A percentile compares a stretch with the other conserved stretches of the same genome.
phyloP scores from a whole-genome alignment of 1,140 invertebrate genomes.

The Hirudo medicinalis region DNA sequence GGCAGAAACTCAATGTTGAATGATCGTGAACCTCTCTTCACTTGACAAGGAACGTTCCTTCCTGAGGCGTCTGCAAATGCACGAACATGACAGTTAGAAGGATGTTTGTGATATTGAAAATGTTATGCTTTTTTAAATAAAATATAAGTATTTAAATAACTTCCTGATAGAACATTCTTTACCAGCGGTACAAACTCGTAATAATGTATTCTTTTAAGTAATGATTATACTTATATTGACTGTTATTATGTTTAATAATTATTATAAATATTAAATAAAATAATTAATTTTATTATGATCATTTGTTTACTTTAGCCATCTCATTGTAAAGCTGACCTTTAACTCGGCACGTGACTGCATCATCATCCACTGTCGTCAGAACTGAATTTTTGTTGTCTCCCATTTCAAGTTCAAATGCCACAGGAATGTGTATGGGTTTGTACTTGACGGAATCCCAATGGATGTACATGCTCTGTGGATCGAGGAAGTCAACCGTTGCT shows the following conservation, averaged over 20 bases:
- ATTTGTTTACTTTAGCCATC: background rate
- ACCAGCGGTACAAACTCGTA: too few relatives aligned
- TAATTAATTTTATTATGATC: background rate
- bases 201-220: too few relatives aligned
- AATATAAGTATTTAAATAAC: too few relatives aligned
- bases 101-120: too few relatives aligned
- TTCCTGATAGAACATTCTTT: too few relatives aligned
- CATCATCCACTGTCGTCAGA: background rate
- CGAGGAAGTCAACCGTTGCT: background rate
- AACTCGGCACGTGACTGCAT: constrained; percentile 8
- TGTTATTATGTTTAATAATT: background rate
- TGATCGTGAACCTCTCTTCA: background rate
- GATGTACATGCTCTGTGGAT: constrained; percentile 12
- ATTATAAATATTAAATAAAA: background rate
- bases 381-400: background rate
- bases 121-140: too few relatives aligned
- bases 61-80: too few relatives aligned
- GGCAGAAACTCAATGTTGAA: constrained; percentile 14
- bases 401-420: constrained; percentile 3
- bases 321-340: background rate
- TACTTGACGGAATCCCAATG: constrained; percentile 9
- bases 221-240: background rate
- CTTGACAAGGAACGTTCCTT: background rate
- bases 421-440: background rate
- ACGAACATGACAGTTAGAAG: too few relatives aligned